Percentiles rank a stretch among this genome's conserved stretches.
Evolutionary conservation across 2,797 vertebrate species (phyloP).

Genomic region (Enteromius mattozi): DNA sequence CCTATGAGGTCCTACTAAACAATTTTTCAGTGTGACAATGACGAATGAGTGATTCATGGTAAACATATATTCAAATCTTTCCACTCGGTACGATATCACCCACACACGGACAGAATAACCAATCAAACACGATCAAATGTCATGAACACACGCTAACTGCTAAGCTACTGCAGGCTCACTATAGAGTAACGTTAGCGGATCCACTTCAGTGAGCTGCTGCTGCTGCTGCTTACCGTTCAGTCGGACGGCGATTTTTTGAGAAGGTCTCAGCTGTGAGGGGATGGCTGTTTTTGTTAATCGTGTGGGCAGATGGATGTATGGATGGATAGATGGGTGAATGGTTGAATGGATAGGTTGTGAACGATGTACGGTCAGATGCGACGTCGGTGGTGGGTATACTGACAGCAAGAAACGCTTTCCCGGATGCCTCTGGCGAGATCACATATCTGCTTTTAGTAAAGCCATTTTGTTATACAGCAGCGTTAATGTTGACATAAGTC

Average conservation of each 20-base stretch:
- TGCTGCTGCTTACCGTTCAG: constrained; percentile 34
- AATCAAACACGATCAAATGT: constrained; percentile 12
- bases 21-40: neutral
- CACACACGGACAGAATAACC: neutral
- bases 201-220: neutral
- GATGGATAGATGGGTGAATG: constrained; percentile 1
- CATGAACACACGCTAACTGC: constrained; percentile 29
- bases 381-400: constrained; percentile 17
- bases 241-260: neutral
- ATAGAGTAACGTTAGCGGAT: neutral
- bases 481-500: constrained; percentile 1
- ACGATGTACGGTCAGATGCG: constrained; percentile 19
- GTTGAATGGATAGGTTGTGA: constrained; percentile 30
- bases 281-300: constrained; percentile 3
- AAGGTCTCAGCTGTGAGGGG: constrained; percentile 7
- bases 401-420: constrained; percentile 14
- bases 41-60: neutral
- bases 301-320: neutral
- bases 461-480: constrained; percentile 4
- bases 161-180: constrained; percentile 14
- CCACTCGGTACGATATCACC: neutral
- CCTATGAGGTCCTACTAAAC: neutral
- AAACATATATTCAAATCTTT: neutral
- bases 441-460: constrained; percentile 42
- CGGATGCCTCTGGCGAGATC: constrained; percentile 10